Evolutionary conservation across 2,888 invertebrate species (phyloP).

Genomic region (Hypercompe scribonia): DNA sequence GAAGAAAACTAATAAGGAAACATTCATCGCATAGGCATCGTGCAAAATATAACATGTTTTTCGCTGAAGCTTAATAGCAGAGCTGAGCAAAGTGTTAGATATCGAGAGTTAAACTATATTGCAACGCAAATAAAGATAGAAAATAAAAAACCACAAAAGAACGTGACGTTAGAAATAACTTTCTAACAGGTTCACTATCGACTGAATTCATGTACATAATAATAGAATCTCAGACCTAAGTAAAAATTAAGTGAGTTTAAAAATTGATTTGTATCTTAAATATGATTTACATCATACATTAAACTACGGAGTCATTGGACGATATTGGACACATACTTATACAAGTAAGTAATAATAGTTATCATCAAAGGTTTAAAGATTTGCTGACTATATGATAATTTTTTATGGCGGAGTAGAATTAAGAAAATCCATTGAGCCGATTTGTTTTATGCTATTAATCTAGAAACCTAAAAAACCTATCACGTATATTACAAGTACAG

Average conservation of each 20-base stretch:
- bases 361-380: neutral
- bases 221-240: slow-evolving; percentile 10
- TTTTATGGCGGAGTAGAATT: neutral
- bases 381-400: neutral
- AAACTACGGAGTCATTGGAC: too few species aligned
- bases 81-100: slow-evolving; percentile 14
- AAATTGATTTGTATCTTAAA: neutral
- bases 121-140: slow-evolving; percentile 32
- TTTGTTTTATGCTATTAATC: slow-evolving; percentile 11
- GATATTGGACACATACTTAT: neutral
- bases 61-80: slow-evolving; percentile 33
- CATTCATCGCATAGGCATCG: slow-evolving; percentile 38
- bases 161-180: slow-evolving; percentile 48
- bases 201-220: slow-evolving; percentile 31
- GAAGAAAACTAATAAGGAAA: slow-evolving; percentile 1
- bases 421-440: neutral
- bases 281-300: too few species aligned
- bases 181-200: slow-evolving; percentile 42
- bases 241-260: slow-evolving; percentile 3
- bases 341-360: too few species aligned
- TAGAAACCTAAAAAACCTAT: slow-evolving; percentile 12
- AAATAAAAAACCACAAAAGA: slow-evolving; percentile 37
- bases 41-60: slow-evolving; percentile 12
- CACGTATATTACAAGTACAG: neutral
- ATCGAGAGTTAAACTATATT: slow-evolving; percentile 10